Evolutionary conservation across 2,797 vertebrate species (phyloP).

Genomic region (Semaprochilodus insignis): DNA sequence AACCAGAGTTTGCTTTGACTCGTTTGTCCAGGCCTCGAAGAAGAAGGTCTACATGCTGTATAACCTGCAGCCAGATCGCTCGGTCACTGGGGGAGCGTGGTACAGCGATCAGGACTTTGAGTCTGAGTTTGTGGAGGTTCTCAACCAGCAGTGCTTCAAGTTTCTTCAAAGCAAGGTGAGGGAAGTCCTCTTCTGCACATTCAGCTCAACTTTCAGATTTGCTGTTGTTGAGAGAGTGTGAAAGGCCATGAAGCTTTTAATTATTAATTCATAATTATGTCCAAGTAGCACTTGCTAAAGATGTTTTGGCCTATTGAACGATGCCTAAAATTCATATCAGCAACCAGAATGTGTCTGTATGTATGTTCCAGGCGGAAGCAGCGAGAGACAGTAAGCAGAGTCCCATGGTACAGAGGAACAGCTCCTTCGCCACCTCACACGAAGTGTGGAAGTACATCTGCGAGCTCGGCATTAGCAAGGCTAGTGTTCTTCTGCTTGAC

Average conservation of each 20-base stretch:
- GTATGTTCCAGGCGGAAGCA: constrained; percentile 83
- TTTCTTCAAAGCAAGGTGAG: constrained; percentile 95
- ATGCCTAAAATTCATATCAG: not conserved
- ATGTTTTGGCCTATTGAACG: too few relatives aligned
- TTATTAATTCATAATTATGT: not conserved
- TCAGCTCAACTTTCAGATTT: too few relatives aligned
- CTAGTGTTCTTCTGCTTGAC: constrained; percentile 62
- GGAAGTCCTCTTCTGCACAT: not conserved
- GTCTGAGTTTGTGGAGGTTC: constrained; percentile 96
- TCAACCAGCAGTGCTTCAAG: constrained; percentile 98
- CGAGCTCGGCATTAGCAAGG: constrained; percentile 98
- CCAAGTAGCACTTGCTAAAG: too few relatives aligned
- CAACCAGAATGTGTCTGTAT: not conserved
- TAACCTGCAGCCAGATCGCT: constrained; percentile 94
- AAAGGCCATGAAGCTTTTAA: too few relatives aligned
- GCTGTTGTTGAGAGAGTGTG: too few relatives aligned
- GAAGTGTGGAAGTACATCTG: constrained; percentile 99
- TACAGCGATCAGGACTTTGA: constrained; percentile 99
- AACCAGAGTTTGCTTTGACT: not conserved
- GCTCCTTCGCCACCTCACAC: constrained; percentile 93
- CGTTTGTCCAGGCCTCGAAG: constrained; percentile 88
- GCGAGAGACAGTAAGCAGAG: constrained; percentile 93
- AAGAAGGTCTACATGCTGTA: constrained; percentile 99
- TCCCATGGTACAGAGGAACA: constrained; percentile 96
- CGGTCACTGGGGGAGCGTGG: constrained; percentile 96